Base-by-base conservation (phyloP, 2,113 vertebrate species). In the Edolisoma coerulescens region DNA sequence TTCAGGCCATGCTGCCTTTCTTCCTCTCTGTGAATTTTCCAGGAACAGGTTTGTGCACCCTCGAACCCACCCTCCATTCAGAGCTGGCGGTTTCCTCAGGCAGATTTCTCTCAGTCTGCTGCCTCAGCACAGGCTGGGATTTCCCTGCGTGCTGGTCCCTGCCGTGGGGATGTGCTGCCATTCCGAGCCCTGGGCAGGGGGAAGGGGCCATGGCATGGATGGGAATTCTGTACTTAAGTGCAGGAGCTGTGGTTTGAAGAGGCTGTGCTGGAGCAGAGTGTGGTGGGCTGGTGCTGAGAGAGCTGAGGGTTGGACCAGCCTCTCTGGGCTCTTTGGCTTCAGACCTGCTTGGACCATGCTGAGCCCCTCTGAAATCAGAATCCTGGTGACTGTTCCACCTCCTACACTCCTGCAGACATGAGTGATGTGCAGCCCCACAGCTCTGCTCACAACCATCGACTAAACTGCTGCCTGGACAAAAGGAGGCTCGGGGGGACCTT, bases 111-210 rank as follows among this genome's bases (percentile, higher is more conserved):
- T 49, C 0, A 0, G 20, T 61, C 17, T 60, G 79, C 42, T 84
- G 44, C 32, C 28, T 54, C 59, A n/a, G 41, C 50, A 50, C 33
- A 26, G 18, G 49, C 1, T 73, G 68, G 89, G n/a, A 6, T 41
- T 85, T 78, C 75, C 79, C 78, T 39, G 28, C 0, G 0, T 3
- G 3, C 17, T 30, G 70, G 11, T 18, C 45, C 18, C 35, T 27
- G 47, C 12, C 27, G 6, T 0, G 0, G 52, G 27, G 37, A 13
- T 0, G 0, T 1, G 26, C 41, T 80, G 59, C 44, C 3, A 0
- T 37, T 65, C 28, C 33, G 47, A 75, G 71, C 28, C 33, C 41
- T 37, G 35, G 24, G 4, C 0, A 2, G 23, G 39, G 44, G 33
- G 35, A 56, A 42, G 32, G 13, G 11, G 4, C 39, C 0, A 1